Evolutionary conservation across 1,140 invertebrate species (phyloP).

Genomic region (Trichonephila inaurata): DNA sequence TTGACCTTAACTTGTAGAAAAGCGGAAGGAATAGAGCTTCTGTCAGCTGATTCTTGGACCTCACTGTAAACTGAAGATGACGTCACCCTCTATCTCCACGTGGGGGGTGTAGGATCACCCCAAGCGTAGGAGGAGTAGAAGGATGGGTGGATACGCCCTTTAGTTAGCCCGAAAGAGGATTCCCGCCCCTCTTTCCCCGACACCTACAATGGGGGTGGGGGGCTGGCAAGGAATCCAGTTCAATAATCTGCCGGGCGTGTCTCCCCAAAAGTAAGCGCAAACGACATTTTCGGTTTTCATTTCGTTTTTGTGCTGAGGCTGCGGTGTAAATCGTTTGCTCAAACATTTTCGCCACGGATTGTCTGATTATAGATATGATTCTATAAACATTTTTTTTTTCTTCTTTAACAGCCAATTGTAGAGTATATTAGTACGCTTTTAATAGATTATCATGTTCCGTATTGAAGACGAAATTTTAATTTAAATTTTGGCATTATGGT

Average conservation of each 20-base stretch:
- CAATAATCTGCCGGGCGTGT: conserved; percentile 68
- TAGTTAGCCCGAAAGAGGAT: conserved; percentile 51
- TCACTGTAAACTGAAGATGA: conserved; percentile 29
- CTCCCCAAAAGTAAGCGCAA: background rate
- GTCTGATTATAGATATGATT: too few species aligned
- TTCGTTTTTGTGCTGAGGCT: background rate
- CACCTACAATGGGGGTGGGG: conserved; percentile 32
- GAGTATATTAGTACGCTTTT: too few species aligned
- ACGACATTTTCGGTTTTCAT: conserved; percentile 30
- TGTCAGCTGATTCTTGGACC: conserved; percentile 40
- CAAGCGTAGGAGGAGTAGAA: conserved; percentile 73
- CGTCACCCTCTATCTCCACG: conserved; percentile 59
- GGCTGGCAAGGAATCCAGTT: conserved; percentile 35
- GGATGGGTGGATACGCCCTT: conserved; percentile 69
- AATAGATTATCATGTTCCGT: too few species aligned
- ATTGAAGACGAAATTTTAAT: too few species aligned
- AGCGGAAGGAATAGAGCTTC: background rate
- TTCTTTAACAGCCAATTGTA: too few species aligned
- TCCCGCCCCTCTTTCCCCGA: conserved; percentile 53
- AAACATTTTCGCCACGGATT: too few species aligned
- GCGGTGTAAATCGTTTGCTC: too few species aligned
- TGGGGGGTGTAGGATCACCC: conserved; percentile 58
- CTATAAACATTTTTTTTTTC: too few species aligned
- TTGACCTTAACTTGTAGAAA: background rate
- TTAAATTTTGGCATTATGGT: too few species aligned